Conservation (phyloP, 2,888 invertebrate genomes). For the Drosophila conformis region DNA sequence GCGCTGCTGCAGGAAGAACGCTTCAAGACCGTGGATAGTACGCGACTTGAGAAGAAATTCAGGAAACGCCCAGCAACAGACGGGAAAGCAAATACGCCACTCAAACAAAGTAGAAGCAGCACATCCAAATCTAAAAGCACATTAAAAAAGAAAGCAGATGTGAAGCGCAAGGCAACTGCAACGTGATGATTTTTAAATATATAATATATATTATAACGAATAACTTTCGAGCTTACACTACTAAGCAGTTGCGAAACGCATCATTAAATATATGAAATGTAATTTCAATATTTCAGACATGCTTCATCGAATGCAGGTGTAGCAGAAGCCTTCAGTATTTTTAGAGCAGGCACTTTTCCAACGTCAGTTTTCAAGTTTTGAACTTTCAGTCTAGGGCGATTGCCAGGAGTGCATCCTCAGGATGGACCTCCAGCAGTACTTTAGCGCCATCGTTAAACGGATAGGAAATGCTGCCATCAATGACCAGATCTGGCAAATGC, state of each 20-base stretch:
- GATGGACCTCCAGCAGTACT: slow-evolving; percentile 92
- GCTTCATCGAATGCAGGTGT: slow-evolving; percentile 43
- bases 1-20: slow-evolving; percentile 81
- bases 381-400: slow-evolving; percentile 85
- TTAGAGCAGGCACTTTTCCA: slow-evolving; percentile 49
- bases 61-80: slow-evolving; percentile 28
- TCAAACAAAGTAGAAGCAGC: slow-evolving; percentile 9
- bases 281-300: slow-evolving; percentile 59
- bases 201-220: slow-evolving; percentile 47
- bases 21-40: slow-evolving; percentile 77
- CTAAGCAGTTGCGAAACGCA: slow-evolving; percentile 65
- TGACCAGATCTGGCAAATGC: slow-evolving; percentile 89
- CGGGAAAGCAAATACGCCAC: neutral
- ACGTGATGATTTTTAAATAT: slow-evolving; percentile 14
- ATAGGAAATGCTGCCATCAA: slow-evolving; percentile 97
- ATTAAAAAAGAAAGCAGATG: slow-evolving; percentile 29
- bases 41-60: slow-evolving; percentile 76
- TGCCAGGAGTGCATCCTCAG: slow-evolving; percentile 95
- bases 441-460: slow-evolving; percentile 97
- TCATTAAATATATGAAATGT: slow-evolving; percentile 54
- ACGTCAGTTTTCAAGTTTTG: slow-evolving; percentile 12
- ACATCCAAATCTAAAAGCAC: slow-evolving; percentile 3
- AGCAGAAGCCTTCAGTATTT: slow-evolving; percentile 31
- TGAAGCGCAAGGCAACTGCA: slow-evolving; percentile 30
- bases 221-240: slow-evolving; percentile 68